Base-by-base conservation (phyloP, 2,113 vertebrate species). In the Falcunculus frontatus region DNA sequence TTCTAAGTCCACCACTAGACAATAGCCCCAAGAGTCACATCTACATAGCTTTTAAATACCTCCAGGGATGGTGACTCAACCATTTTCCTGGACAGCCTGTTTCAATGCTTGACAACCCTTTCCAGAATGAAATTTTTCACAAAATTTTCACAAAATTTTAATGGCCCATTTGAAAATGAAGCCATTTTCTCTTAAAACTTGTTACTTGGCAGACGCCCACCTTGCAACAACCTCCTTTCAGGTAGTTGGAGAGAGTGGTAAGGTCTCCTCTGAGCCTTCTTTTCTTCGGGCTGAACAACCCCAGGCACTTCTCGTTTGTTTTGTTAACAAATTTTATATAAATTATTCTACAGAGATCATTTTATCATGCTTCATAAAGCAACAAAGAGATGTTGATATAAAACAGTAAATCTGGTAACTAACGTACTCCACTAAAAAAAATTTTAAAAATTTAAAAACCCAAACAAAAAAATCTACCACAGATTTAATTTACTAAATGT, bases 161-260 rank as follows among this genome's bases (percentile, higher is more conserved):
- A 55, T 33, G 22, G 32, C 6, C 5, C 9, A 63, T n/a, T n/a
- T n/a, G n/a, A n/a, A n/a, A n/a, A n/a, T 46, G 29, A 81, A 30
- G 44, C 22, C 3, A 1, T 68, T 64, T 81, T 59, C 25, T 44
- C 37, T 23, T 47, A 23, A 13, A 3, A 2, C 8, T 21, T 26
- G 4, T 16, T 30, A 72, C 49, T 17, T 42, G 50, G 27, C 35
- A 84, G 16, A 65, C 4, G 6, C 7, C 16, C 14, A 32, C 17
- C 49, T 59, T 2, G 1, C 32, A 73, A 39, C 13, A 41, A 23
- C 22, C 29, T 64, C 53, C 19, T 73, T 39, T 50, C 39, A 68
- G 33, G 41, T 2, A 59, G 22, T 1, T 73, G 41, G 16, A 59
- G 15, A 41, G 13, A 25, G 6, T 1, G 0, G 12, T 7, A 16